Percentiles rank a stretch among this genome's conserved stretches.
phyloP scores from a whole-genome alignment of 2,888 invertebrate genomes.

The Hirtodrosophila cameraria region DNA sequence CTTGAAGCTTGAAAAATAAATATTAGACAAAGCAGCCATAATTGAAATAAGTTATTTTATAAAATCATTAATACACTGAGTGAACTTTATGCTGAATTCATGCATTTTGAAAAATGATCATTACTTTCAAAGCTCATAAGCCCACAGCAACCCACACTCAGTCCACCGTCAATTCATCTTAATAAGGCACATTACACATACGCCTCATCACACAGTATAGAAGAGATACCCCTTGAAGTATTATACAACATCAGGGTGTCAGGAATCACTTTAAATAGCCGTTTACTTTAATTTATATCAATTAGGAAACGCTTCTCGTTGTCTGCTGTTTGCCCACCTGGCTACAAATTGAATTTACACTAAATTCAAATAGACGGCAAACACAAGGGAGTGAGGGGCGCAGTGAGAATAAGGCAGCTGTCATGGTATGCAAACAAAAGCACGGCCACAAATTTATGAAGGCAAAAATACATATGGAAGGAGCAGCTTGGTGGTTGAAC shows the following conservation, averaged over 20 bases:
- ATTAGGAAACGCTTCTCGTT: constrained; percentile 29
- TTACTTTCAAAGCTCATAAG: background rate
- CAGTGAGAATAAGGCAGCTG: constrained; percentile 3
- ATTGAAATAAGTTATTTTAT: no score
- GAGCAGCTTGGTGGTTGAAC: background rate
- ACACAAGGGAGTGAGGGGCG: background rate
- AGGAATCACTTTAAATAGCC: constrained; percentile 27
- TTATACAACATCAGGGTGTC: no score
- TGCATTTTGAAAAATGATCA: no score
- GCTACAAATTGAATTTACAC: constrained; percentile 50
- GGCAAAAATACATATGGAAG: constrained; percentile 16
- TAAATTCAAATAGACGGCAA: constrained; percentile 6
- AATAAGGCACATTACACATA: constrained; percentile 28
- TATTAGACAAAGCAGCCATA: no score
- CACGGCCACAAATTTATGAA: constrained; percentile 33
- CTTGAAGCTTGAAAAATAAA: no score
- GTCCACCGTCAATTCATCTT: constrained; percentile 10
- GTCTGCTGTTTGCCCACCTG: constrained; percentile 29
- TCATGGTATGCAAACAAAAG: constrained; percentile 36
- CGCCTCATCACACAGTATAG: constrained; percentile 1
- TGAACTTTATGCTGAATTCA: no score
- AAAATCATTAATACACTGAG: no score
- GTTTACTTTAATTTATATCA: constrained; percentile 46
- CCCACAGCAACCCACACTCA: background rate
- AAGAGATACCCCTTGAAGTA: background rate